Conservation (phyloP, 2,888 invertebrate species). For the Drosophila melanosoma region DNA sequence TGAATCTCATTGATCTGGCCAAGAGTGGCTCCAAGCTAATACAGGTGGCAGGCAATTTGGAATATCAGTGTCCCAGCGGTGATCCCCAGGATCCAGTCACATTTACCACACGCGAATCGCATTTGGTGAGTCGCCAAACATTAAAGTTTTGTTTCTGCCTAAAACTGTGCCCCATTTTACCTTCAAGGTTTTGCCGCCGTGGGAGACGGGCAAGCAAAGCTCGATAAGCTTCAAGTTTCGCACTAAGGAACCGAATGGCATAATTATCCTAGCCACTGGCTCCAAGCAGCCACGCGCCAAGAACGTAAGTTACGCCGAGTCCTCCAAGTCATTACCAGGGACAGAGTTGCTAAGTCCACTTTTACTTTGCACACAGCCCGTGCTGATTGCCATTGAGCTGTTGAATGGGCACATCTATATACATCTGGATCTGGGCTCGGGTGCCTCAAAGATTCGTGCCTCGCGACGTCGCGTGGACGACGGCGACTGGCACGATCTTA, state of each 20-base stretch:
- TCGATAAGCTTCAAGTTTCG: slow-evolving; percentile 97
- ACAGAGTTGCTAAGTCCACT: background rate
- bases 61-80: slow-evolving; percentile 94
- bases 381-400: slow-evolving; percentile 97
- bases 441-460: slow-evolving; percentile 93
- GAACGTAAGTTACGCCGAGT: slow-evolving; percentile 75
- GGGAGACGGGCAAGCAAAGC: slow-evolving; percentile 95
- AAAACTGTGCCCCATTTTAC: background rate
- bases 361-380: slow-evolving; percentile 87
- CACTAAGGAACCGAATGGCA: slow-evolving; percentile 97
- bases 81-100: slow-evolving; percentile 96
- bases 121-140: slow-evolving; percentile 89
- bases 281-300: slow-evolving; percentile 90
- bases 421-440: slow-evolving; percentile 96
- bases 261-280: slow-evolving; percentile 96
- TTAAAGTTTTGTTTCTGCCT: background rate
- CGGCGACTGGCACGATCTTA: slow-evolving; percentile 96
- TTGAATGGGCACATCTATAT: slow-evolving; percentile 97
- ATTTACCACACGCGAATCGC: slow-evolving; percentile 95
- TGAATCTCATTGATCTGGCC: slow-evolving; percentile 95
- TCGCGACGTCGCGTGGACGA: slow-evolving; percentile 94
- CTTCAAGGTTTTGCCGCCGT: slow-evolving; percentile 89
- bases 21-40: slow-evolving; percentile 92
- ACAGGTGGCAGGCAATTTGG: slow-evolving; percentile 92
- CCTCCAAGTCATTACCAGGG: too few relatives aligned